phyloP scores from a whole-genome alignment of 2,113 vertebrate genomes.

The Ancistrus triradiatus region DNA sequence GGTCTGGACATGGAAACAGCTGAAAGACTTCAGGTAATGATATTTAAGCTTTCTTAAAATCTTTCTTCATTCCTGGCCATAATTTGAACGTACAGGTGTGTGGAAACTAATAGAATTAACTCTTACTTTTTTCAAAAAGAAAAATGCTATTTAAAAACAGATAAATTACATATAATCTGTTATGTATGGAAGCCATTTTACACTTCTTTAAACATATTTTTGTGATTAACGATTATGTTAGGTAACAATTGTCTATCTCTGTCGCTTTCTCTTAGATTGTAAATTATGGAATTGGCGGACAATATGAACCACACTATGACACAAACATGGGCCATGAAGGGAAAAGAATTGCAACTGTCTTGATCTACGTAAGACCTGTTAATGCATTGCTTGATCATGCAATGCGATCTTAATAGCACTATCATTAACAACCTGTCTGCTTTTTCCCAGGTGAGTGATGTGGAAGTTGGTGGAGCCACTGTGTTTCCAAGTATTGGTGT shows the following conservation, averaged over 20 bases:
- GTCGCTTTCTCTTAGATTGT: slow-evolving; percentile 43
- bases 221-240: no score
- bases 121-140: no score
- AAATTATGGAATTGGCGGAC: slow-evolving; percentile 55
- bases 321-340: slow-evolving; percentile 38
- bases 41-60: no score
- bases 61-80: no score
- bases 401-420: not conserved
- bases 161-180: no score
- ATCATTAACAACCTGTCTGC: not conserved
- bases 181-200: no score
- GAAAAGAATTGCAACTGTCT: slow-evolving; percentile 46
- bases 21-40: slow-evolving; percentile 46
- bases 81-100: no score
- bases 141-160: no score
- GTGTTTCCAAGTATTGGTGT: slow-evolving; percentile 82
- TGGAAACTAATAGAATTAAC: no score
- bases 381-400: not conserved
- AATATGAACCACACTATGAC: slow-evolving; percentile 54
- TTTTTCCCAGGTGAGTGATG: slow-evolving; percentile 77
- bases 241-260: not conserved
- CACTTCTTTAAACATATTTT: not conserved
- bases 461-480: slow-evolving; percentile 80
- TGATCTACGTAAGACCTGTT: slow-evolving; percentile 46
- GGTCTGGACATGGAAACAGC: slow-evolving; percentile 45